phyloP scores from a whole-genome alignment of 37 sponge, comb jelly and placozoan genomes.

The Amphimedon queenslandica region DNA sequence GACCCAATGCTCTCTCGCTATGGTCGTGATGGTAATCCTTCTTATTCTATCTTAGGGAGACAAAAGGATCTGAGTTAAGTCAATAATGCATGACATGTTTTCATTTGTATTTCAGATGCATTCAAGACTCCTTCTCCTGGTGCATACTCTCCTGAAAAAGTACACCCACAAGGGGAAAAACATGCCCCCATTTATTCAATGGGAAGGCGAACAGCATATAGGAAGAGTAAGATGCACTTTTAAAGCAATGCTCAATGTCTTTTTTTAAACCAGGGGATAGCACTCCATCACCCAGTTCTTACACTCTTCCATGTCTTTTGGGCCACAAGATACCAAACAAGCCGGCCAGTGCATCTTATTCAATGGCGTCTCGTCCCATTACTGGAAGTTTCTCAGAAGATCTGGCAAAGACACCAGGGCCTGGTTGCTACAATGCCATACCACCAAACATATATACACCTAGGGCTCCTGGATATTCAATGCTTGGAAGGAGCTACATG shows the following conservation, averaged over 20 bases:
- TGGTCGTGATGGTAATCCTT: slow-evolving; percentile 87
- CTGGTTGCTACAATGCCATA: slow-evolving; percentile 82
- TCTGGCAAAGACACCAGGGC: slow-evolving; percentile 95
- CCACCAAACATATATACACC: slow-evolving; percentile 39
- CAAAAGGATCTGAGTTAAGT: slow-evolving; percentile 73
- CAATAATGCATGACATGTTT: not conserved
- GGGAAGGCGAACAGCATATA: slow-evolving; percentile 78
- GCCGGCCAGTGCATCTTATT: slow-evolving; percentile 71
- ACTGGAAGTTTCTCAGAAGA: slow-evolving; percentile 93
- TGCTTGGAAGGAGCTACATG: slow-evolving; percentile 85
- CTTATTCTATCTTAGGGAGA: slow-evolving; percentile 94
- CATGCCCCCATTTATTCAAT: slow-evolving; percentile 95
- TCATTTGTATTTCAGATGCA: slow-evolving; percentile 28
- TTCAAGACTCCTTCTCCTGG: slow-evolving; percentile 96
- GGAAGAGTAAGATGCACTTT: slow-evolving; percentile 53
- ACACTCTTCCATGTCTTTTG: slow-evolving; percentile 86
- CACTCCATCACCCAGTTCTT: slow-evolving; percentile 92
- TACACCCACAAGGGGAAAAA: slow-evolving; percentile 92
- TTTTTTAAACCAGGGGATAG: slow-evolving; percentile 58
- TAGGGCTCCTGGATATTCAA: slow-evolving; percentile 90
- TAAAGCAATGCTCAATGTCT: not conserved
- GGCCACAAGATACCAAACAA: slow-evolving; percentile 87
- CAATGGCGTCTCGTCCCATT: slow-evolving; percentile 72
- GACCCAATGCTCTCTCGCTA: slow-evolving; percentile 68
- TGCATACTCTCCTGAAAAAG: slow-evolving; percentile 86